Percentiles rank a stretch among this genome's conserved stretches.
Evolutionary conservation across 2,888 invertebrate species (phyloP).

Genomic region (Lasioglossum malachurum): DNA sequence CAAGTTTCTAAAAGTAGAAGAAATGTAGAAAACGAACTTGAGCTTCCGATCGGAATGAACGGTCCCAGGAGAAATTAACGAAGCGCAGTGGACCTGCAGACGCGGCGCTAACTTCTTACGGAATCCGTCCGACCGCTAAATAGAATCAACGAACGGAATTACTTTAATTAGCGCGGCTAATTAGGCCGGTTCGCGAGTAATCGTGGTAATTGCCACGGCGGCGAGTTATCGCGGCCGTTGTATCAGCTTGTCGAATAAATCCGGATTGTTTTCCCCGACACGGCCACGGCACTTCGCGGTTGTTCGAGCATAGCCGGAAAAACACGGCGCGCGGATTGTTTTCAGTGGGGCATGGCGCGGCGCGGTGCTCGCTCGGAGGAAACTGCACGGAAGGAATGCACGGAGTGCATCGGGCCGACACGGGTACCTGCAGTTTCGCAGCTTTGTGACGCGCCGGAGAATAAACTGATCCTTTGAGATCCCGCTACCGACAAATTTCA

Average conservation of each 20-base stretch:
- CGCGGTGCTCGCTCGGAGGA: background rate
- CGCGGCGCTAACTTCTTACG: background rate
- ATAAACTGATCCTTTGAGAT: background rate
- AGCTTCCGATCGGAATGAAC: background rate
- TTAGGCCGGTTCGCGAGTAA: slow-evolving; percentile 49
- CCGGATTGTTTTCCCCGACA: slow-evolving; percentile 14
- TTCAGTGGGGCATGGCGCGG: background rate
- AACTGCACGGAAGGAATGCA: slow-evolving; percentile 1
- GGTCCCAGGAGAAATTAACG: background rate
- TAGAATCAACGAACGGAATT: slow-evolving; percentile 59
- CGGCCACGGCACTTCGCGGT: background rate
- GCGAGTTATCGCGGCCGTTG: slow-evolving; percentile 45
- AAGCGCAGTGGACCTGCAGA: background rate
- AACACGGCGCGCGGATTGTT: background rate
- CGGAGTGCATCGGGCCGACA: background rate
- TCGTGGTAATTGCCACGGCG: slow-evolving; percentile 45
- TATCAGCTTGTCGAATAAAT: slow-evolving; percentile 39
- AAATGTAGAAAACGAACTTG: background rate
- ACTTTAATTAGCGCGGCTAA: slow-evolving; percentile 62
- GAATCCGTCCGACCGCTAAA: slow-evolving; percentile 49
- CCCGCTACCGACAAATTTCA: background rate
- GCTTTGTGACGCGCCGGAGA: background rate
- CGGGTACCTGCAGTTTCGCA: background rate
- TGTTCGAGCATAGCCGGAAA: background rate
- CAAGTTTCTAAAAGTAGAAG: too few species aligned